phyloP scores from a whole-genome alignment of 2,113 vertebrate species.

The Gallinago media region DNA sequence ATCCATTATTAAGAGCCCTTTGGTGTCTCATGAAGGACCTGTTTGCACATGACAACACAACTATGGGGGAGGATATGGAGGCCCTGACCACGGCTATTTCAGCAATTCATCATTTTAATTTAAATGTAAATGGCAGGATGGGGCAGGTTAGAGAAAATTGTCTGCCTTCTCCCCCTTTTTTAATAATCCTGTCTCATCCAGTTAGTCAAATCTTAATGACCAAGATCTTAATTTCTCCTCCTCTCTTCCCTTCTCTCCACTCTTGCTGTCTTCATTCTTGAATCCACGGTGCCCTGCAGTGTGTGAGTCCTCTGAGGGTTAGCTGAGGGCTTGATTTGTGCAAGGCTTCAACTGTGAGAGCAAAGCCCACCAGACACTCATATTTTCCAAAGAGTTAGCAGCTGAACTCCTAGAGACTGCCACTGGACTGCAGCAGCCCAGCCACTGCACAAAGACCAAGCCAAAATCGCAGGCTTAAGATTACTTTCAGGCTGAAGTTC shows the following conservation, averaged over 20 bases:
- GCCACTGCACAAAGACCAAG: background rate
- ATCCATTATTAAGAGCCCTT: constrained; percentile 74
- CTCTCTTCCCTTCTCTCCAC: background rate
- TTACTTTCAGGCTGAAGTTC: background rate
- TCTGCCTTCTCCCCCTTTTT: background rate
- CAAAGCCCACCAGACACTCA: background rate
- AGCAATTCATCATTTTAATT: constrained; percentile 51
- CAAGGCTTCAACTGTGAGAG: background rate
- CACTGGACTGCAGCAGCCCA: background rate
- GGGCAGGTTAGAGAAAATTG: background rate
- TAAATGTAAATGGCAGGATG: constrained; percentile 50
- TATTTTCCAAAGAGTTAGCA: background rate
- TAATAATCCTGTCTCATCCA: constrained; percentile 22
- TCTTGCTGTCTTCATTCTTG: background rate
- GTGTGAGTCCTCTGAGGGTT: background rate
- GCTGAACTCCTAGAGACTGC: background rate
- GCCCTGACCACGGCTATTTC: constrained; percentile 16
- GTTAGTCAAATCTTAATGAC: background rate
- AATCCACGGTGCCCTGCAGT: background rate
- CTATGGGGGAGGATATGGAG: background rate
- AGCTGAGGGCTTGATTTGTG: background rate
- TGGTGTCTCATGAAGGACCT: constrained; percentile 54
- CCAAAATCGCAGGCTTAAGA: background rate
- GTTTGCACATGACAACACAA: constrained; percentile 61
- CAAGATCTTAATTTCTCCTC: background rate